A percentile compares a stretch with the other conserved stretches of the same genome.
Evolutionary conservation across 2,888 invertebrate species (phyloP).

Genomic region (Plusia festucae): DNA sequence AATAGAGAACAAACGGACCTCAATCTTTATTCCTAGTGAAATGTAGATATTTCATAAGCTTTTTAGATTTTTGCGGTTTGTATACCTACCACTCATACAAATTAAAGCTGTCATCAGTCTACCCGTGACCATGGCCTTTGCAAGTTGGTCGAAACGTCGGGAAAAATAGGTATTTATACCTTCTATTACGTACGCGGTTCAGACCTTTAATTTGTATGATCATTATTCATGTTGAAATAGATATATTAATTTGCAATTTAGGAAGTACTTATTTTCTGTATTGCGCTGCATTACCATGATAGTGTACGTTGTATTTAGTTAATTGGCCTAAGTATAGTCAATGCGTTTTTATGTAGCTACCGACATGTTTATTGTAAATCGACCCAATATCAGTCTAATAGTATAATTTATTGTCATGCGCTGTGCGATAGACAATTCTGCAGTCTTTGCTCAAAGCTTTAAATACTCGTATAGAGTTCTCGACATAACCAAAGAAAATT

Average conservation of each 20-base stretch:
- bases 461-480: not conserved
- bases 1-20: conserved; percentile 5
- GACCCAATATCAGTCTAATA: not conserved
- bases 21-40: not conserved
- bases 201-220: too few species aligned
- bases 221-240: not conserved
- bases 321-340: not conserved
- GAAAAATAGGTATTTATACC: too few species aligned
- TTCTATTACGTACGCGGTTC: too few species aligned
- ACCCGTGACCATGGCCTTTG: too few species aligned
- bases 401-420: too few species aligned
- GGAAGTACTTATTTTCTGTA: not conserved
- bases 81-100: too few species aligned
- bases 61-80: too few species aligned
- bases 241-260: not conserved
- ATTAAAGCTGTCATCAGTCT: too few species aligned
- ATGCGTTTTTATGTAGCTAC: not conserved
- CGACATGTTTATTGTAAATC: not conserved
- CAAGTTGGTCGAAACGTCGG: too few species aligned
- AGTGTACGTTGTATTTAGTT: not conserved
- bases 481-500: conserved; percentile 23
- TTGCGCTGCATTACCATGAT: too few species aligned
- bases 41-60: too few species aligned
- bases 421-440: not conserved
- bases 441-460: not conserved